Base-by-base conservation (phyloP, 2,888 invertebrate species). In the Tiliacea citrago region DNA sequence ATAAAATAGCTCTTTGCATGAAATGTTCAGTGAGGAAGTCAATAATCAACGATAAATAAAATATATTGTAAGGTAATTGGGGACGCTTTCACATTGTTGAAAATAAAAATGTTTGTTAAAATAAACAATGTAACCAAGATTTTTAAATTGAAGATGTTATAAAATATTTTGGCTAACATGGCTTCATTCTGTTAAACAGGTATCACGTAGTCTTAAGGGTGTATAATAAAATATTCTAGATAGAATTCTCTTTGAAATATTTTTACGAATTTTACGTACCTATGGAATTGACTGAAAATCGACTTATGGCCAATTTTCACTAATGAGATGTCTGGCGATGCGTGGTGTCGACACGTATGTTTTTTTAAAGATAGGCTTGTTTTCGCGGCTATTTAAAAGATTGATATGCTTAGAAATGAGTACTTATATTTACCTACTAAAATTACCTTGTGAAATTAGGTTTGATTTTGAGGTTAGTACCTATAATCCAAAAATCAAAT, bases 41-140 rank as follows among this genome's bases (percentile, higher is more conserved):
- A 76, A 81, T 81, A 85, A 81, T 83, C 73, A 81, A 79, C 70
- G 60, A 81, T 79, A 76, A 78, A 81, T 77, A 77, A 81, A 83
- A 73, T 18, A 69, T 73, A 75, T 68, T 74, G 58, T 66, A 66
- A 76, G 72, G 69, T 70, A 73, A 79, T 82, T 79, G 63, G 49
- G 62, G 60, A 51, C 63, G 63, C 60, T 83, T 67, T 68, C 29
- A 71, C 68, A 55, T 57, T 51, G 39, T 35, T 68, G 12, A 75
- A 68, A 58, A 65, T 47, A 42, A 61, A 72, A 78, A 68, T 57
- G 24, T 47, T 71, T 45, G 18, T 58, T 68, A 57, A 18, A 58
- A 63, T 55, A 71, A 80, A 74, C 51, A 67, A 66, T 29, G 29
- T 61, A 35, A 58, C 21, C 35, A 35, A 63, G 21, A 72, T 51